These are phyloP conservation scores for Clivina fossor DNA, from an alignment of 2,888 invertebrate genomes.

Conservation along the genomic window DNA sequence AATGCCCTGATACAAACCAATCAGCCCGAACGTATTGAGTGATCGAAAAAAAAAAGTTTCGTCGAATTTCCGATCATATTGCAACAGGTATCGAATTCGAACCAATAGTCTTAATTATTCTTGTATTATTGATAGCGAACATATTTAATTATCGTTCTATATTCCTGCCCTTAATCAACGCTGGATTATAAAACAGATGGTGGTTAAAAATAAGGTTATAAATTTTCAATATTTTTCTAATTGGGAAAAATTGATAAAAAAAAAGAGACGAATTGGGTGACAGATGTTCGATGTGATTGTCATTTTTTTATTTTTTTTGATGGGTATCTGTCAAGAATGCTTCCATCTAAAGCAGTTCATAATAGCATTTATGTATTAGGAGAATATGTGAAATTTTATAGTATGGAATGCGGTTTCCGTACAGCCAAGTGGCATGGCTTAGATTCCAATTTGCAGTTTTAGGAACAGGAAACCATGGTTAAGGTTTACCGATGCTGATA, in stretches of 20 bases:
- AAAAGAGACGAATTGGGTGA: not conserved
- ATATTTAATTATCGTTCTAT: too few relatives aligned
- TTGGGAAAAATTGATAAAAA: constrained; percentile 2
- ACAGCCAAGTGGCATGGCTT: constrained; percentile 13
- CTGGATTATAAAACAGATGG: too few relatives aligned
- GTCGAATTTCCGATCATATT: not conserved
- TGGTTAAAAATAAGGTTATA: too few relatives aligned
- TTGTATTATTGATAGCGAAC: too few relatives aligned
- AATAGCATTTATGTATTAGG: constrained; percentile 15
- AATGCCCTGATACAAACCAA: constrained; percentile 24
- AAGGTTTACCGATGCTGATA: not conserved
- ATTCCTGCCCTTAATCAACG: too few relatives aligned
- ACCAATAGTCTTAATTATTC: too few relatives aligned
- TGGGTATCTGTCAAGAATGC: constrained; percentile 20
- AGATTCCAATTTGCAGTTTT: constrained; percentile 23
- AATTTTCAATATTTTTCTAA: too few relatives aligned
- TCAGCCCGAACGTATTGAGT: constrained; percentile 29
- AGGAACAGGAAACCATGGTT: constrained; percentile 10
- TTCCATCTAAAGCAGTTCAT: constrained; percentile 10
- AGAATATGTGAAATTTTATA: too few relatives aligned
- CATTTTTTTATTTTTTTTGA: constrained; percentile 2
- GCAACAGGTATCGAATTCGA: constrained; percentile 3
- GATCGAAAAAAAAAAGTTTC: constrained; percentile 24
- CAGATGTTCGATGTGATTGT: too few relatives aligned
- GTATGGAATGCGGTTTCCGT: not conserved